Conservation (phyloP, 2,797 vertebrate genomes). For the Eulemur rubriventer region DNA sequence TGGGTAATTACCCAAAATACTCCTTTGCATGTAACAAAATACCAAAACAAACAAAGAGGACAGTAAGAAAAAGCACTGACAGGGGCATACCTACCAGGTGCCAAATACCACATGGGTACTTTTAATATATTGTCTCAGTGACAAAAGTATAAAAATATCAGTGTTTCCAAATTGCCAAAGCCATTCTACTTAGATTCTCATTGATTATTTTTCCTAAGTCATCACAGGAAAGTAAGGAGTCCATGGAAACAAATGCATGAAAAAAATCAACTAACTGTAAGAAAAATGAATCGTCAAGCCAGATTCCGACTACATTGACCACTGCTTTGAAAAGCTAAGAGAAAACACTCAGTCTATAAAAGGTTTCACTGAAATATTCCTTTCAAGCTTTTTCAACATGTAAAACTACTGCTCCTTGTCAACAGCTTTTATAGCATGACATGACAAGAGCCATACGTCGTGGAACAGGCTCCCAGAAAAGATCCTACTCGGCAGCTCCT, state of each 20-base stretch:
- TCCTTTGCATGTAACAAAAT: neutral
- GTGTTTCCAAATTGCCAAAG: too few species aligned
- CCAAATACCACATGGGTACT: fast-evolving
- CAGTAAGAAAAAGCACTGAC: neutral
- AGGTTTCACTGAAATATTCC: slow-evolving; percentile 29
- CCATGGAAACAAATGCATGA: neutral
- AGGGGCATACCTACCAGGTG: fast-evolving
- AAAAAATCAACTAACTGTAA: too few species aligned
- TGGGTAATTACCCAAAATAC: neutral
- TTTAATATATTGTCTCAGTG: neutral
- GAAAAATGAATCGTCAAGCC: neutral
- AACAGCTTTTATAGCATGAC: slow-evolving; percentile 25
- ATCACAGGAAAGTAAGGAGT: neutral
- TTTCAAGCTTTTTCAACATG: slow-evolving; percentile 42
- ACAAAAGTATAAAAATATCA: neutral
- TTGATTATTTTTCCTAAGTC: neutral
- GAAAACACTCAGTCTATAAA: neutral
- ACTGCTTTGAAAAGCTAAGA: neutral
- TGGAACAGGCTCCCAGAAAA: neutral
- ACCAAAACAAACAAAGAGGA: neutral
- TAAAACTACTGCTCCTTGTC: slow-evolving; percentile 47
- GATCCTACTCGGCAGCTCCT: neutral
- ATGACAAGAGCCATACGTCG: neutral
- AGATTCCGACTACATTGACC: neutral
- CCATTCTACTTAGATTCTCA: neutral